Evolutionary conservation across 2,113 vertebrate species (phyloP), one percentile per base, ranked within the genome.

Genomic region (Pleuronectes platessa): DNA sequence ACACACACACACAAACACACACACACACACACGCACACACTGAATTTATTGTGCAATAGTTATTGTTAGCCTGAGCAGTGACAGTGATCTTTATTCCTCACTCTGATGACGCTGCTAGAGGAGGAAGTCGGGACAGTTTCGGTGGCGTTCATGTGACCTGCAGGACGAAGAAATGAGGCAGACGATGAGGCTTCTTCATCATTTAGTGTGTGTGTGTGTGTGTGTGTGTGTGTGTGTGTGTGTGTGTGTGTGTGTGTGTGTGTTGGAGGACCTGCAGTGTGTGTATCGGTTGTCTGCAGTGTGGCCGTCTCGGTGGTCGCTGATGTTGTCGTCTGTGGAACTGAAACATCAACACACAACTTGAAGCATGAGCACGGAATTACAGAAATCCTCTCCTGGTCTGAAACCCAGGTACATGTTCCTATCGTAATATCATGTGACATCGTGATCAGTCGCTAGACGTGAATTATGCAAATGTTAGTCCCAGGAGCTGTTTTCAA

Each of bases 61-160:
- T 4, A 13, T 47, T 47, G 5, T 47, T 17, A 47, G 23, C 10
- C 55, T 24, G 17, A 8, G n/a, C 20, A 55, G 18, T 8, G 18
- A 9, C 18, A 53, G 51, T 18, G 4, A 51, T 51, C 49, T 20
- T 20, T 37, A 37, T 37, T 10, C 9, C 35, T 37, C 35, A 55
- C 15, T 15, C 55, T 56, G 55, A 0, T 0, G 3, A 2, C 0
- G 23, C 3, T 4, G 3, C 21, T 17, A 12, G 27, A 20, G n/a
- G 61, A 49, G 60, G 83, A 67, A 67, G 51, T 79, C 0, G 0
- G 4, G 15, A 4, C 1, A 3, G 0, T 8, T 2, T 2, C 4
- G 20, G 71, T 24, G 4, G 47, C 18, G 20, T 27, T 85, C 79
- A 77, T 3, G 5, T 76, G 83, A 84, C 40, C 89, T 89, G 74